Percentiles rank a stretch among this genome's conserved stretches.
Evolutionary conservation across 2,888 invertebrate genomes (phyloP).

Genomic region (Watsonalla binaria): DNA sequence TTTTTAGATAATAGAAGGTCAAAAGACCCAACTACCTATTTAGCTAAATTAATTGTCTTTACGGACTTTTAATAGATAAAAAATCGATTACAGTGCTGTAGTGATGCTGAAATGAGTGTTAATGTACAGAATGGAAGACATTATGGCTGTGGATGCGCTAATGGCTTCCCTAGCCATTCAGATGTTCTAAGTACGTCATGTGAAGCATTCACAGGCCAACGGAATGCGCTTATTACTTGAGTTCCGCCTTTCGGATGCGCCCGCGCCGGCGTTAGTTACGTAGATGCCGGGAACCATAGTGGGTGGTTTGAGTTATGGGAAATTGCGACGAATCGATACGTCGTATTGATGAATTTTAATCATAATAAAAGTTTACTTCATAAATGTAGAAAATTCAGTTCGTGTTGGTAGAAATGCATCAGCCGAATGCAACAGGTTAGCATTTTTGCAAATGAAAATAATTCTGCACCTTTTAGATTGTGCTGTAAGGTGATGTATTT

Average conservation of each 20-base stretch:
- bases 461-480: too few species aligned
- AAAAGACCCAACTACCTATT: background rate
- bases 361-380: too few species aligned
- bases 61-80: background rate
- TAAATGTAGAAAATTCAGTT: too few species aligned
- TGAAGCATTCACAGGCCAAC: conserved; percentile 52
- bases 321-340: conserved; percentile 13
- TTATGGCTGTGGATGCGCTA: conserved; percentile 31
- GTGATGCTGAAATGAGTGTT: conserved; percentile 13
- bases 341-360: too few species aligned
- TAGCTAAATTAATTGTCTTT: background rate
- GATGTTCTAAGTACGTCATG: conserved; percentile 43
- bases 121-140: conserved; percentile 31
- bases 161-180: conserved; percentile 54
- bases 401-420: too few species aligned
- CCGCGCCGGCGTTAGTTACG: conserved; percentile 31
- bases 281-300: conserved; percentile 47
- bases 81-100: conserved; percentile 4
- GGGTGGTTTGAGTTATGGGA: conserved; percentile 27
- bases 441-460: too few species aligned
- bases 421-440: too few species aligned
- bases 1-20: background rate
- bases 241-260: conserved; percentile 64
- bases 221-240: conserved; percentile 65
- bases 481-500: too few species aligned